phyloP scores from a whole-genome alignment of 2,797 vertebrate species.

The Sebastes baramenuke region DNA sequence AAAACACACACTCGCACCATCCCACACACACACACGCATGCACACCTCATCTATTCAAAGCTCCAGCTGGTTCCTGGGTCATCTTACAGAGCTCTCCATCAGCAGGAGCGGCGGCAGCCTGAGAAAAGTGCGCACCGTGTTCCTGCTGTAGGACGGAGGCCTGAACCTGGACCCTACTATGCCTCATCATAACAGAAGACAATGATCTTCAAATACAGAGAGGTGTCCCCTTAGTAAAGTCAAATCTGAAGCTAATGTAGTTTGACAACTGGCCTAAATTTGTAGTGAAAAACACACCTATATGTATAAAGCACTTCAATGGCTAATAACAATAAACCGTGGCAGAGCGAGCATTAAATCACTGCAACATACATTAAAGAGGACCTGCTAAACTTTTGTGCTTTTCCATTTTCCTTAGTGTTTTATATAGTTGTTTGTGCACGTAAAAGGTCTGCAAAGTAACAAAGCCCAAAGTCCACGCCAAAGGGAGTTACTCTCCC shows the following conservation, averaged over 20 bases:
- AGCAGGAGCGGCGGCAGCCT: conserved; percentile 26
- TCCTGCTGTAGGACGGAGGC: background rate
- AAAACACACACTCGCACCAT: conserved; percentile 28
- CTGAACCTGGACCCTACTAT: background rate
- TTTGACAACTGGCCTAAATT: too few relatives aligned
- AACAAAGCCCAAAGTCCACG: too few relatives aligned
- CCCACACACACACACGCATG: background rate
- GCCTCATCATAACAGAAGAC: background rate
- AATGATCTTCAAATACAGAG: background rate
- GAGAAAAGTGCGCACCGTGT: conserved; percentile 10
- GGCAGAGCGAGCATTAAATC: too few relatives aligned
- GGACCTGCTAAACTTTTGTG: too few relatives aligned
- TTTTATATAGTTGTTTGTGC: too few relatives aligned
- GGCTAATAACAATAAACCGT: background rate
- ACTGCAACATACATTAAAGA: too few relatives aligned
- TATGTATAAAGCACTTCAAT: background rate
- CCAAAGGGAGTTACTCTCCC: too few relatives aligned
- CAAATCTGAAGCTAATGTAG: too few relatives aligned
- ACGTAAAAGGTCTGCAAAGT: too few relatives aligned
- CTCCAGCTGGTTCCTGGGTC: conserved; percentile 65
- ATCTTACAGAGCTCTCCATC: conserved; percentile 39
- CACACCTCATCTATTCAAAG: conserved; percentile 46
- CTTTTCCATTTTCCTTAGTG: too few relatives aligned
- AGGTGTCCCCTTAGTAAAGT: background rate
- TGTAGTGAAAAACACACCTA: background rate